Percentiles rank a stretch among this genome's conserved stretches.
These are phyloP conservation scores for Archips xylosteana DNA, from an alignment of 2,888 invertebrate genomes.

Conservation along the genomic window DNA sequence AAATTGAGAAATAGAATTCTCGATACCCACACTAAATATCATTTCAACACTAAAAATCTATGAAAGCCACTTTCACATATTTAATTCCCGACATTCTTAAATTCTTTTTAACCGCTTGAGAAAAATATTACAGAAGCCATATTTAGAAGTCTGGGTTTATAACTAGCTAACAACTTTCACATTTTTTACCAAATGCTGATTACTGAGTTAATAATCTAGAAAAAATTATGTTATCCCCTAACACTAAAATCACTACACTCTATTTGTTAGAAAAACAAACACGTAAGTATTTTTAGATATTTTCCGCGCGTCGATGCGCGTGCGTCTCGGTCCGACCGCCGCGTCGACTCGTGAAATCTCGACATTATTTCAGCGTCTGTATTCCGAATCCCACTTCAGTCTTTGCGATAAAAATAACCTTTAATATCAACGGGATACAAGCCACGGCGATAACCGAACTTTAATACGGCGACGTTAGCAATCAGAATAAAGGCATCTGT, in stretches of 20 bases:
- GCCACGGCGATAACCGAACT: background rate
- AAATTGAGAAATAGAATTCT: slow-evolving; percentile 5
- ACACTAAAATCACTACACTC: slow-evolving; percentile 29
- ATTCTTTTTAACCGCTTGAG: background rate
- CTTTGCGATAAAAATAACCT: slow-evolving; percentile 25
- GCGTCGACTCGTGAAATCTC: slow-evolving; percentile 43
- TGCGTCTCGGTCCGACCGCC: slow-evolving; percentile 40
- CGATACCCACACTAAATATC: slow-evolving; percentile 25
- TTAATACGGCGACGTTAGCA: background rate
- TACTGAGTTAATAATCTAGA: slow-evolving; percentile 8
- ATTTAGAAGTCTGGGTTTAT: background rate
- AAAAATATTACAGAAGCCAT: slow-evolving; percentile 1
- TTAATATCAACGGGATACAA: slow-evolving; percentile 12
- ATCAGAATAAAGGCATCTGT: slow-evolving; percentile 39
- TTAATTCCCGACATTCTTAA: background rate
- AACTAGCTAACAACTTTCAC: background rate
- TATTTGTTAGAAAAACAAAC: slow-evolving; percentile 41
- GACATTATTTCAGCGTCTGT: slow-evolving; percentile 39
- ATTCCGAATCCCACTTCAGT: slow-evolving; percentile 24
- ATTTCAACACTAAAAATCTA: slow-evolving; percentile 5
- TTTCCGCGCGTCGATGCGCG: slow-evolving; percentile 34
- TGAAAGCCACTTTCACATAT: slow-evolving; percentile 7
- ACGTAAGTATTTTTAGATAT: slow-evolving; percentile 40
- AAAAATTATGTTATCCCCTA: slow-evolving; percentile 13
- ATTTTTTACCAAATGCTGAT: slow-evolving; percentile 19